Conservation (phyloP, 1,140 invertebrate genomes). For the Pollicipes pollicipes region DNA sequence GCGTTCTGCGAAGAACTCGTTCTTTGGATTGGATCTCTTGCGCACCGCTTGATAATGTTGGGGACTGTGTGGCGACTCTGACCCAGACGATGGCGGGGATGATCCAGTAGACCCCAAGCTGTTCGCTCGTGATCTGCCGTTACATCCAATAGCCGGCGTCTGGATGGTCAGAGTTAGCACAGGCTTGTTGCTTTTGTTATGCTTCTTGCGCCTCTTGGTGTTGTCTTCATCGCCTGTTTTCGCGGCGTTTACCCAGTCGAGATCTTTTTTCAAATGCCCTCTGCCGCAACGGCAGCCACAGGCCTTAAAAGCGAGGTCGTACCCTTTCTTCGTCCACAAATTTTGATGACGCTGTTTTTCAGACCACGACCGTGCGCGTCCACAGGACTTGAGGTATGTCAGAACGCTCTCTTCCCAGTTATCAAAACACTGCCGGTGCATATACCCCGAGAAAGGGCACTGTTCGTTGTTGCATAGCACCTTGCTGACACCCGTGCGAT, state of each 20-base stretch:
- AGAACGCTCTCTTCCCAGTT: conserved; percentile 73
- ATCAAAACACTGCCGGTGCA: conserved; percentile 91
- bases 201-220: conserved; percentile 27
- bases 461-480: conserved; percentile 90
- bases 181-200: conserved; percentile 27
- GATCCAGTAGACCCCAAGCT: conserved; percentile 44
- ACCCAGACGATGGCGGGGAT: conserved; percentile 44
- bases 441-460: conserved; percentile 67
- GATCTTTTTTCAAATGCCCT: conserved; percentile 82
- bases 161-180: conserved; percentile 21
- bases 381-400: conserved; percentile 70
- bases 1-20: neutral
- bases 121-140: conserved; percentile 29
- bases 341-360: conserved; percentile 84
- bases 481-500: conserved; percentile 53
- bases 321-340: conserved; percentile 92
- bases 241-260: conserved; percentile 61
- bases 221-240: conserved; percentile 18
- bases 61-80: conserved; percentile 44
- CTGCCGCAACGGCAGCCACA: conserved; percentile 57
- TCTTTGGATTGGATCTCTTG: neutral
- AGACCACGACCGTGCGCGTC: conserved; percentile 77
- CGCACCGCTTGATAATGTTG: conserved; percentile 32
- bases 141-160: conserved; percentile 18
- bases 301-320: conserved; percentile 77